These are phyloP conservation scores for Nebria ingens DNA, from an alignment of 1,140 invertebrate species.

Conservation along the genomic window DNA sequence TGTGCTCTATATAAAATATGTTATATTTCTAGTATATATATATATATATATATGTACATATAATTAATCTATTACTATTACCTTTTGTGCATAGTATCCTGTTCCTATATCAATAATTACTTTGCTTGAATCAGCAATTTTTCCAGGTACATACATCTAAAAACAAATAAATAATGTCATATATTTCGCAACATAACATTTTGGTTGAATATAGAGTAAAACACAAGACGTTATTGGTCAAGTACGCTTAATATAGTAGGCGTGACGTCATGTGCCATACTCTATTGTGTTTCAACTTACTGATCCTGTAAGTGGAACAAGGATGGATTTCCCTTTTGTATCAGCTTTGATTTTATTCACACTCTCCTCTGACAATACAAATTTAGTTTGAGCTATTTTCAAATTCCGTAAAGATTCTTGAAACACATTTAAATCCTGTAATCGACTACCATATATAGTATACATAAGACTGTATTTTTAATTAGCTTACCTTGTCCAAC, in stretches of 20 bases:
- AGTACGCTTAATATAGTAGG: conserved; percentile 18
- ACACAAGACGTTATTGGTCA: conserved; percentile 8
- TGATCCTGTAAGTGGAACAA: conserved; percentile 86
- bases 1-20: conserved; percentile 48
- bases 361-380: conserved; percentile 75
- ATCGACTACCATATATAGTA: conserved; percentile 22
- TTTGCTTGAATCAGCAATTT: conserved; percentile 66
- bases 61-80: too few relatives aligned
- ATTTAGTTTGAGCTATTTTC: conserved; percentile 83
- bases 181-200: background rate
- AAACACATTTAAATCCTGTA: conserved; percentile 74
- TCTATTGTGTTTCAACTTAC: too few relatives aligned
- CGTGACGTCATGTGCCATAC: conserved; percentile 11
- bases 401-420: conserved; percentile 79
- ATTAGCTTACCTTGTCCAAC: conserved; percentile 59
- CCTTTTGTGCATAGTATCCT: conserved; percentile 90
- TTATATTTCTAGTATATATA: conserved; percentile 4
- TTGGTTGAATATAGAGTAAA: background rate
- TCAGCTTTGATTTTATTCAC: conserved; percentile 68
- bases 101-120: conserved; percentile 91
- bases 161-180: conserved; percentile 3
- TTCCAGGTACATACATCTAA: conserved; percentile 87
- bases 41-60: conserved; percentile 2
- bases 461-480: conserved; percentile 14
- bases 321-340: conserved; percentile 65